Conservation (phyloP, 2,888 invertebrate genomes). For the Mythimna impura region DNA sequence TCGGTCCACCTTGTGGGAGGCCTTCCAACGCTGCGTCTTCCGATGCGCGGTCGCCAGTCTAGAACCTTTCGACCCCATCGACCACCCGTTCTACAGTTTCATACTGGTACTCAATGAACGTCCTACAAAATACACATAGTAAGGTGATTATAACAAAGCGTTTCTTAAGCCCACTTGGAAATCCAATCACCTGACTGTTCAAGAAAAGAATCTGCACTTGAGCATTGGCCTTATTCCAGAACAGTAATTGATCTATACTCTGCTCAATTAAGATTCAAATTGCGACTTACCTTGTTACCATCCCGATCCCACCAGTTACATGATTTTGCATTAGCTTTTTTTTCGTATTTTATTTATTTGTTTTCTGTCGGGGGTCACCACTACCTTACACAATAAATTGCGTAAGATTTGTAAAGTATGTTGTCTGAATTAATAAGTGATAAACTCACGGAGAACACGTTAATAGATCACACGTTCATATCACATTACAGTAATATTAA, state of each 20-base stretch:
- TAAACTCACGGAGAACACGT: no score
- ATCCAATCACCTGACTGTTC: background rate
- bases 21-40: no score
- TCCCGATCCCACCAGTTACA: background rate
- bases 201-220: background rate
- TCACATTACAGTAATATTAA: no score
- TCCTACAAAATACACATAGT: slow-evolving; percentile 1
- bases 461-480: no score
- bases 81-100: no score
- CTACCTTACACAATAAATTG: background rate
- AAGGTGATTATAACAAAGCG: background rate
- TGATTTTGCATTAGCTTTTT: background rate
- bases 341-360: background rate
- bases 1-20: no score
- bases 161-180: background rate
- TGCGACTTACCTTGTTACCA: background rate
- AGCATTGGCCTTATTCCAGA: background rate
- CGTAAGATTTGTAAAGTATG: background rate
- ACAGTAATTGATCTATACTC: background rate
- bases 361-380: background rate
- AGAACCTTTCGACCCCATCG: no score
- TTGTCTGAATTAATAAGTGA: background rate
- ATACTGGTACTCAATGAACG: slow-evolving; percentile 1
- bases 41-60: no score
- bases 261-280: background rate